Percentiles rank a stretch among this genome's conserved stretches.
Evolutionary conservation across 2,888 invertebrate genomes (phyloP).

Genomic region (Leptopilina syphax): DNA sequence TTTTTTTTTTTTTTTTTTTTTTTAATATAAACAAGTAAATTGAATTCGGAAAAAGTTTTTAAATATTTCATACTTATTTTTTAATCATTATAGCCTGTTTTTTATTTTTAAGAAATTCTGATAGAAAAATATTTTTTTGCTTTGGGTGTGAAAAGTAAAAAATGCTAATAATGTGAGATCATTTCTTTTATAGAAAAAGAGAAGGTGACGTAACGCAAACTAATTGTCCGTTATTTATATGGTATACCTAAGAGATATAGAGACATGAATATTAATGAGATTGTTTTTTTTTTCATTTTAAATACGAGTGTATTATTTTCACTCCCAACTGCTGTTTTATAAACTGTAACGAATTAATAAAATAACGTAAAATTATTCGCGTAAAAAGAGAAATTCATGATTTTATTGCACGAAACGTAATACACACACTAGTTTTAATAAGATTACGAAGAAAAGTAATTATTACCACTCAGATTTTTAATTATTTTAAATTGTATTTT

Average conservation of each 20-base stretch:
- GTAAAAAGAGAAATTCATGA: not conserved
- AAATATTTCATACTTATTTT: no score
- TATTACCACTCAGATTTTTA: not conserved
- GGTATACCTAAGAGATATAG: not conserved
- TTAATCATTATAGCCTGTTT: no score
- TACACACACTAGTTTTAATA: no score
- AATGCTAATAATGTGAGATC: not conserved
- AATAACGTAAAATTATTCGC: not conserved
- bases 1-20: no score
- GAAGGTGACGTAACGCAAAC: not conserved
- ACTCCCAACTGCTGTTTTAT: constrained; percentile 2
- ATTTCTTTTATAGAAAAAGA: not conserved
- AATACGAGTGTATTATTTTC: constrained; percentile 1
- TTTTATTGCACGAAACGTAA: not conserved
- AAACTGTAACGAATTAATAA: constrained; percentile 17
- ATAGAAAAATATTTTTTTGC: no score
- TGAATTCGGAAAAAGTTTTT: no score
- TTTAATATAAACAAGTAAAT: no score
- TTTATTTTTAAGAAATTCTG: no score
- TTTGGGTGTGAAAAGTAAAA: not conserved
- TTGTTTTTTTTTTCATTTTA: not conserved
- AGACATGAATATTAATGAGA: not conserved
- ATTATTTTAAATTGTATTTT: no score
- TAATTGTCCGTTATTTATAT: not conserved
- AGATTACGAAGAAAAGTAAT: not conserved